Base-by-base conservation (phyloP, 2,113 vertebrate genomes). In the Cavia aperea region DNA sequence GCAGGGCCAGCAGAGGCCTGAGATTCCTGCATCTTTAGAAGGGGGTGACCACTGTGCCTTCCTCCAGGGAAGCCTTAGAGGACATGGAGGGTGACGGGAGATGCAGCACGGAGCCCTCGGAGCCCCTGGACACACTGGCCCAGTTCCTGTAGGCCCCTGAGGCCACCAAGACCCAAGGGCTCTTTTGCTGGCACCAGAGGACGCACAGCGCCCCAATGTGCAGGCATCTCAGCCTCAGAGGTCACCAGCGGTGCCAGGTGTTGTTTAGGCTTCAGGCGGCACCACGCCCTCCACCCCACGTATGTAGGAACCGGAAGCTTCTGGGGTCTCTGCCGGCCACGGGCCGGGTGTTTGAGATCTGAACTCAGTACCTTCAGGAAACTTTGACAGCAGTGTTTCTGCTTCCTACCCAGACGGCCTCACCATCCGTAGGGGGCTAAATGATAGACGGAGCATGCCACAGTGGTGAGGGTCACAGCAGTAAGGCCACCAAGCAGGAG, bases 231-330 rank as follows among this genome's bases (percentile, higher is more conserved):
- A 58, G 79, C 49, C 58, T 54, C 21, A 21, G 70, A 14, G 16
- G 62, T 51, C 49, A 1, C 43, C 14, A 18, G 18, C 3, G 0
- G 11, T 1, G 23, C 58, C 19, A 6, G 13, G 29, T 8, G 4
- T 15, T 29, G 8, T 16, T 88, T 26, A 24, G 10, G 39, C 54
- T 62, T 11, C 11, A 2, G n/a, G 26, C 21, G 21, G 46, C 11
- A 21, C 3, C 3, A 19, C 0, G 56, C 18, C 54, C 39, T 14
- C 33, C 36, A 39, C 82, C 63, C n/a, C 68, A 39, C 36, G 18
- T 4, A 58, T 18, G 6, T 6, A 58, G 83, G 62, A 56, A 60
- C 49, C 11, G 16, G 54, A 9, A n/a, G 24, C 62, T 93, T 75
- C 81, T 31, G 51, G 86, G 26, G 29, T 81, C 84, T 82, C 68